Conservation (phyloP, 2,797 vertebrate species). For the Pseudotriccus pelzelni region DNA sequence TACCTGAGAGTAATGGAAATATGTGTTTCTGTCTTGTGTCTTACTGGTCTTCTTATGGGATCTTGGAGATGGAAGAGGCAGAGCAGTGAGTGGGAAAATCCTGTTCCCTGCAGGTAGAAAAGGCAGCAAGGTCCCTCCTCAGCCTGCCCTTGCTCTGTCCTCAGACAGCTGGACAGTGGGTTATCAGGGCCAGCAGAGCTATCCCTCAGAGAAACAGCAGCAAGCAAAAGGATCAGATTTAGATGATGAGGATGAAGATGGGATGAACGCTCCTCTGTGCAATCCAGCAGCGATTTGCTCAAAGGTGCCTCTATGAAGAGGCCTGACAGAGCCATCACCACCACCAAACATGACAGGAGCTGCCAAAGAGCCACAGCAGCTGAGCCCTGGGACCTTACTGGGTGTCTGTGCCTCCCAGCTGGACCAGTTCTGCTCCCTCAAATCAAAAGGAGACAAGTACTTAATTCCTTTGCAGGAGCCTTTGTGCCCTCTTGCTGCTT, state of each 20-base stretch:
- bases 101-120: neutral
- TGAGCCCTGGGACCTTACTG: neutral
- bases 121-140: neutral
- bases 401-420: neutral
- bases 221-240: neutral
- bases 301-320: neutral
- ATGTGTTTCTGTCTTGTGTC: neutral
- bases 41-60: neutral
- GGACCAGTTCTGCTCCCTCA: neutral
- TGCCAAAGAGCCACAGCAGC: neutral
- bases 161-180: neutral
- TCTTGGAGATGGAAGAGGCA: neutral
- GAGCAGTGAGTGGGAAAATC: neutral
- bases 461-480: neutral
- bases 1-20: neutral
- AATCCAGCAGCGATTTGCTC: neutral
- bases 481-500: neutral
- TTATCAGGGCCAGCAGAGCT: neutral
- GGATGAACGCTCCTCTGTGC: neutral
- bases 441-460: neutral
- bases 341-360: neutral
- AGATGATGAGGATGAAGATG: neutral
- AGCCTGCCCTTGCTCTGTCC: neutral
- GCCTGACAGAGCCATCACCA: neutral
- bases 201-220: neutral